phyloP scores from a whole-genome alignment of 2,797 vertebrate genomes.

The Tamandua tetradactyla region DNA sequence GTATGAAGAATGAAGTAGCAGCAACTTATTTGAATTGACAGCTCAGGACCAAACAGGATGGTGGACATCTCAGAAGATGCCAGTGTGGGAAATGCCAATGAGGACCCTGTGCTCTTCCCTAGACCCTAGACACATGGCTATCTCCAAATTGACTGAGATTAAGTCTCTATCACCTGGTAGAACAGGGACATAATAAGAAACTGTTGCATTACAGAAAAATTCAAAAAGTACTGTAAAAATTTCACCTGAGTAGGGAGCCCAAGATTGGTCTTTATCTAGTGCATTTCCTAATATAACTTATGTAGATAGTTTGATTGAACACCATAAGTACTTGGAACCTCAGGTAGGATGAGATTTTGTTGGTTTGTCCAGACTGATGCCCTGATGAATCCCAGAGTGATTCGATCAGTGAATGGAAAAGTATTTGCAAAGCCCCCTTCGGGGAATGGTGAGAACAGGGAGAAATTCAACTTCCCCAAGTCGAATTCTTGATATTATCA shows the following conservation, averaged over 20 bases:
- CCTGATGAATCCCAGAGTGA: too few species aligned
- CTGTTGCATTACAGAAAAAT: neutral
- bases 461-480: too few species aligned
- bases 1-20: neutral
- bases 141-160: neutral
- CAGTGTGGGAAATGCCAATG: neutral
- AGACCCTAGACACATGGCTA: neutral
- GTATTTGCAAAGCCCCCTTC: too few species aligned
- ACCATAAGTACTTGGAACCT: too few species aligned
- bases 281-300: too few species aligned
- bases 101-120: neutral
- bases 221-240: constrained; percentile 10
- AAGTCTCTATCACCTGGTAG: neutral
- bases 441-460: too few species aligned
- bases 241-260: neutral
- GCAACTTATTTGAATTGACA: neutral
- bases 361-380: too few species aligned
- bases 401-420: too few species aligned
- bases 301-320: too few species aligned
- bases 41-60: neutral
- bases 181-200: neutral
- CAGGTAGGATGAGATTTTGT: too few species aligned
- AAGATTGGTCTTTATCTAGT: neutral
- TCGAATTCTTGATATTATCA: too few species aligned
- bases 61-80: neutral